A percentile compares a stretch with the other conserved stretches of the same genome.
phyloP scores from a whole-genome alignment of 2,113 vertebrate species.

The Gyps fulvus region DNA sequence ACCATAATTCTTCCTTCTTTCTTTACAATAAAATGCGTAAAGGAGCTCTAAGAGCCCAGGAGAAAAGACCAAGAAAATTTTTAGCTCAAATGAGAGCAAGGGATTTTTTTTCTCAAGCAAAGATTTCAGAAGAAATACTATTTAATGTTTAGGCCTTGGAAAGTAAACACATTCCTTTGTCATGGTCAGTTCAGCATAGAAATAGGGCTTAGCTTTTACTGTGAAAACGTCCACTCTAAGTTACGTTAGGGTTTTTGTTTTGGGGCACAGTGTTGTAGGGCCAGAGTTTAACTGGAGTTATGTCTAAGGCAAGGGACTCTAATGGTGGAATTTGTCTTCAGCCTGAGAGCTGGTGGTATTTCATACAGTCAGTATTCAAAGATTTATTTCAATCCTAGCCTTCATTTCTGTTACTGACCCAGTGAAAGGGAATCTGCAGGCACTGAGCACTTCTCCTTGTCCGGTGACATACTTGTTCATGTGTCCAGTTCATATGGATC shows the following conservation, averaged over 20 bases:
- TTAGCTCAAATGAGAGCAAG: background rate
- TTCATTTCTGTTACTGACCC: background rate
- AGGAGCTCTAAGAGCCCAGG: background rate
- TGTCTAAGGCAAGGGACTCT: background rate
- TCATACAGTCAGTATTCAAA: background rate
- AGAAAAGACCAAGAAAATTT: background rate
- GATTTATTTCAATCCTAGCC: background rate
- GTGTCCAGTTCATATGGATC: background rate
- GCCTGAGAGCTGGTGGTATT: background rate
- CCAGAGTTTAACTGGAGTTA: background rate
- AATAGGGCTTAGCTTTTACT: background rate
- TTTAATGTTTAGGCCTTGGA: conserved; percentile 18
- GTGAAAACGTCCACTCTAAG: background rate
- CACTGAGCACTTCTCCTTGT: background rate
- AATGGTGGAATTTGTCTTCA: background rate
- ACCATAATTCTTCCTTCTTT: conserved; percentile 55
- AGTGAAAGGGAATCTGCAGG: background rate
- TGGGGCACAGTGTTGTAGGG: background rate
- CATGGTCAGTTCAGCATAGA: background rate
- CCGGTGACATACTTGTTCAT: background rate
- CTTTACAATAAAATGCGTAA: background rate
- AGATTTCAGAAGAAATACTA: conserved; percentile 5
- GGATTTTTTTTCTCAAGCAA: background rate
- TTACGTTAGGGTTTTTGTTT: background rate
- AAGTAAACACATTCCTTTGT: background rate